Conservation (phyloP, 2,797 vertebrate species). For the Spondyliosoma cantharus region DNA sequence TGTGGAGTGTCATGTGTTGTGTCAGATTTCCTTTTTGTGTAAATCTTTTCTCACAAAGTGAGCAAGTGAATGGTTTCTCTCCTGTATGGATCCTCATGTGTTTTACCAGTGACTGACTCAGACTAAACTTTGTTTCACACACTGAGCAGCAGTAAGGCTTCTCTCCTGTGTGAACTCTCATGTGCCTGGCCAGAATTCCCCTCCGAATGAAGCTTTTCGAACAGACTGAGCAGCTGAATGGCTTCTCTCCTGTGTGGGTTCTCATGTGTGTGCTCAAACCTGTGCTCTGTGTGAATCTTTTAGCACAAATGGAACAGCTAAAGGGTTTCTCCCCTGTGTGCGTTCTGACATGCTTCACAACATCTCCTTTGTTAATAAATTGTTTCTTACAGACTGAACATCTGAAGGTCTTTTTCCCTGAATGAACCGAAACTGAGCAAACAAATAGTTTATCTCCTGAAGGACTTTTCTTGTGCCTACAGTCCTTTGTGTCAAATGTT, state of each 20-base stretch:
- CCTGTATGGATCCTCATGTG: constrained; percentile 38
- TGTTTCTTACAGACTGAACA: constrained; percentile 17
- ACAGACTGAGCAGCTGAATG: constrained; percentile 3
- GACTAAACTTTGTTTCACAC: constrained; percentile 7
- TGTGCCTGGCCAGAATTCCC: constrained; percentile 27
- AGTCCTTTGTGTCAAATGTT: neutral
- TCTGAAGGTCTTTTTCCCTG: neutral
- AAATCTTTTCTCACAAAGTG: constrained; percentile 12
- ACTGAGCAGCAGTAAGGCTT: constrained; percentile 29
- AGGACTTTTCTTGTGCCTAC: neutral
- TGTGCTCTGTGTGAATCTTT: constrained; percentile 6
- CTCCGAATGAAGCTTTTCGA: neutral
- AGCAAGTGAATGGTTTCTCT: constrained; percentile 30
- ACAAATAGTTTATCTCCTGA: neutral
- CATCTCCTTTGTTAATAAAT: neutral
- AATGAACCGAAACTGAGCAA: constrained; percentile 7
- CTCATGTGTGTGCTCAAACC: constrained; percentile 16
- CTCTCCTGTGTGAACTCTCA: constrained; percentile 36
- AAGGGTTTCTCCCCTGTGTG: constrained; percentile 35
- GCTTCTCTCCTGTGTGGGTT: constrained; percentile 36
- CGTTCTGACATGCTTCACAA: constrained; percentile 5
- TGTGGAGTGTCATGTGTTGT: constrained; percentile 43
- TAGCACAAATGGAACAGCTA: constrained; percentile 19
- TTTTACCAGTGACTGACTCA: constrained; percentile 20
- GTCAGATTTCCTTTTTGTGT: constrained; percentile 30